Base-by-base conservation (phyloP, 2,797 vertebrate species). In the Gadopsis bispinosus region DNA sequence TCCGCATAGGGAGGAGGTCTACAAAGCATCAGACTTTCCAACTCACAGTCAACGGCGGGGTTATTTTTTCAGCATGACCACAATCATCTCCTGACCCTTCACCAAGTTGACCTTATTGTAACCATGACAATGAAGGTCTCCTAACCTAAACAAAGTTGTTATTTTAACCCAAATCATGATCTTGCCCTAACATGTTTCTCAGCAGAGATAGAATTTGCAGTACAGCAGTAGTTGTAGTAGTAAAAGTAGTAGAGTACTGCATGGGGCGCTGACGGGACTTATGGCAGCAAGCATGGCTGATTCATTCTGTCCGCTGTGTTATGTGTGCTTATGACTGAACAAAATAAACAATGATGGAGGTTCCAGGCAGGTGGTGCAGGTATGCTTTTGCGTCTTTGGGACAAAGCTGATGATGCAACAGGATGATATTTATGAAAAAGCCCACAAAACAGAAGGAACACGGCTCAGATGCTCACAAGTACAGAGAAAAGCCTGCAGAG, bases 341-440 rank as follows among this genome's bases (percentile, higher is more conserved):
- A 61, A 66, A 66, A 58, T 66, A 73, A 81, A 83, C 53, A 77
- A 61, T 59, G 19, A 48, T 26, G 26, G 48, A 48, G 33, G 51
- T 65, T 65, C 45, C 54, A 53, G 83, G 33, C 90, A 93, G 50
- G 93, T 92, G 0, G 93, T 94, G 75, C 95, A 91, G 3, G 93
- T 35, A 53, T 92, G 88, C 81, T 91, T 91, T 80, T 83, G 87
- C 10, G 70, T 20, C 0, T 83, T 81, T 89, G 16, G 92, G 90
- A 53, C 88, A 0, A 95, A 95, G 58, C 92, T 95, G 88, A 92
- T 77, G 73, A 92, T 77, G 73, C 96, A 97, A 91, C 94, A 95
- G 84, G 95, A 80, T 83, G 43, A 82, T 95, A 95, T 92, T 96
- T 69, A 5, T 80, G 26, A 87, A 96, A 93, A 4, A 95, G 95